Conservation (phyloP, 1,140 invertebrate species). For the Drosophila tani region DNA sequence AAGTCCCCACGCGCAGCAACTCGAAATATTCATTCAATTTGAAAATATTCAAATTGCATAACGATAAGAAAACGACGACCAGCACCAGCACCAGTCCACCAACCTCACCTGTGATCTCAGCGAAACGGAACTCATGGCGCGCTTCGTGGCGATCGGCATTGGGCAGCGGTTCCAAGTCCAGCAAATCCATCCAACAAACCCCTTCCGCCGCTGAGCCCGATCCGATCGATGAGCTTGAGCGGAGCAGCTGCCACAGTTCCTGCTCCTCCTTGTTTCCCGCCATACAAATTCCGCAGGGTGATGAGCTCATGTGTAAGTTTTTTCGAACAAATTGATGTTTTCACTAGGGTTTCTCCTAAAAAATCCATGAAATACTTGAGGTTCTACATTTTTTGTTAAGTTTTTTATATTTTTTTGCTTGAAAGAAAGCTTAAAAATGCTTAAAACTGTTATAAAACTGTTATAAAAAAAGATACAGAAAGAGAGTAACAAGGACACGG, state of each 20-base stretch:
- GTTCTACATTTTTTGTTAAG: not conserved
- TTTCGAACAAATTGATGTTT: not conserved
- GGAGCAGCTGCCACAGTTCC: conserved; percentile 13
- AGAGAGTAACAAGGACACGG: not conserved
- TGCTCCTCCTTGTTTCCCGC: conserved; percentile 22
- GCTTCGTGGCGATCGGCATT: conserved; percentile 69
- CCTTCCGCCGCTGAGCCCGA: conserved; percentile 5
- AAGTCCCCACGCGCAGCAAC: conserved; percentile 74
- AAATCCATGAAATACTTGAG: not conserved
- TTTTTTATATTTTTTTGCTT: not conserved
- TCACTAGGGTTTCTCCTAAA: too few species aligned
- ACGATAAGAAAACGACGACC: conserved; percentile 79
- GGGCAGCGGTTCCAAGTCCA: conserved; percentile 49
- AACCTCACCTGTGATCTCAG: conserved; percentile 77
- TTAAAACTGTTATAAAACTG: not conserved
- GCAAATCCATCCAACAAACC: conserved; percentile 24
- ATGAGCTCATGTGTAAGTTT: conserved; percentile 50
- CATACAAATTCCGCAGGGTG: conserved; percentile 40
- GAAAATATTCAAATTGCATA: conserved; percentile 84
- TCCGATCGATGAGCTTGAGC: conserved; percentile 11
- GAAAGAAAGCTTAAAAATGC: not conserved
- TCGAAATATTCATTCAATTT: conserved; percentile 83
- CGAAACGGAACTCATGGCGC: conserved; percentile 77
- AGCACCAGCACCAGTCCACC: conserved; percentile 80
- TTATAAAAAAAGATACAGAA: not conserved